Conservation (phyloP, 2,888 invertebrate species). For the Norana najaformis region DNA sequence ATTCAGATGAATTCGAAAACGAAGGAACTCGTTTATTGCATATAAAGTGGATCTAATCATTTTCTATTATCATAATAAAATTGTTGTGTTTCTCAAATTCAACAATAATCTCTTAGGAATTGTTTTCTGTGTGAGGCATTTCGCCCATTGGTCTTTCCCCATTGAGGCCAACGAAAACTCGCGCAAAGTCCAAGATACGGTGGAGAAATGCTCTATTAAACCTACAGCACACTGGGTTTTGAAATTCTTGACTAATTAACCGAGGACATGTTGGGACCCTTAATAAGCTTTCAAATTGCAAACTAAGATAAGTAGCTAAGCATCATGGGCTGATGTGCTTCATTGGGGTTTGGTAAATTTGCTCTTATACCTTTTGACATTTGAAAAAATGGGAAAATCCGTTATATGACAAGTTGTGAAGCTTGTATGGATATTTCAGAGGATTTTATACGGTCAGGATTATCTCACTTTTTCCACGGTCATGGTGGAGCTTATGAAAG, state of each 20-base stretch:
- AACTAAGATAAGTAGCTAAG: neutral
- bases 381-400: neutral
- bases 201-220: neutral
- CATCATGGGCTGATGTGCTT: neutral
- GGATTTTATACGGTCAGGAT: neutral
- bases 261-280: too few species aligned
- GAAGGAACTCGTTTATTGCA: neutral
- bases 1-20: neutral
- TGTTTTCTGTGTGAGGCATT: neutral
- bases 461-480: too few species aligned
- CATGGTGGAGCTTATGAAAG: too few species aligned
- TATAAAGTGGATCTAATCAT: neutral
- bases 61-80: neutral
- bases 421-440: too few species aligned
- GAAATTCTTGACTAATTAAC: neutral
- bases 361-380: neutral
- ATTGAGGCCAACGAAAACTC: too few species aligned
- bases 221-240: neutral
- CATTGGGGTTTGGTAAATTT: neutral
- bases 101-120: neutral
- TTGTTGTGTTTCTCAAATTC: neutral
- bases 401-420: neutral
- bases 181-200: neutral
- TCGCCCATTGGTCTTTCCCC: too few species aligned
- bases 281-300: neutral